Evolutionary conservation across 2,888 invertebrate species (phyloP), one percentile per base, ranked within the genome.

Genomic region (Drosophila suboccidentalis): DNA sequence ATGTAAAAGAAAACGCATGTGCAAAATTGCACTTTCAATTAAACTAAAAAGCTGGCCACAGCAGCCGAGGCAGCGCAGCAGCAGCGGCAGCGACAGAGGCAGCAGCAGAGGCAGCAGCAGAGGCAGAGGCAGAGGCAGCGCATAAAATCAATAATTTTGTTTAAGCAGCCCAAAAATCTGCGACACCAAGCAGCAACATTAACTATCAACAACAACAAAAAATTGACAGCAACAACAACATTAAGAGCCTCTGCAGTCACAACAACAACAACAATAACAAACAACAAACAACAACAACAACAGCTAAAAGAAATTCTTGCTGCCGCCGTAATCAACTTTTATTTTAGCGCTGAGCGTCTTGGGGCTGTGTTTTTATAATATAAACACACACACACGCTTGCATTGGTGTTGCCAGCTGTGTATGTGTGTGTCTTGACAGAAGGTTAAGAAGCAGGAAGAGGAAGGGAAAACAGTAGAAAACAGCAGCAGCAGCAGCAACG

Each of bases 71-170:
- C 63, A 76, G 68, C 38, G 55, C 61, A 72, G 73, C 19, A 13
- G 29, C 50, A 61, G 61, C 10, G 38, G 47, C 39, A 47, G 46
- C 36, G 38, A n/a, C n/a, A n/a, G n/a, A n/a, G n/a, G n/a, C 38
- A 62, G 63, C 3, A 36, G 49, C 44, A 61, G 57, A 13, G 26
- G n/a, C 59, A 22, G 60, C 2, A 11, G 43, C 50, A 41, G 46
- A 10, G 41, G 44, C 51, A 62, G 43, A 22, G 17, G 34, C 51
- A 65, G 43, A 32, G 15, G 55, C 51, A 70, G 60, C 78, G 80
- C 80, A 82, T 80, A 84, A 83, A 84, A 84, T 84, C 84, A 84
- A 84, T 84, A 84, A 76, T 84, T 84, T 87, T 83, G 70, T 79
- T 87, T 81, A 81, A 87, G 87, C 85, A 81, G 66, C 61, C 71